These are phyloP conservation scores for Marcusenius ussheri DNA, from an alignment of 2,113 vertebrate genomes.

Conservation along the genomic window DNA sequence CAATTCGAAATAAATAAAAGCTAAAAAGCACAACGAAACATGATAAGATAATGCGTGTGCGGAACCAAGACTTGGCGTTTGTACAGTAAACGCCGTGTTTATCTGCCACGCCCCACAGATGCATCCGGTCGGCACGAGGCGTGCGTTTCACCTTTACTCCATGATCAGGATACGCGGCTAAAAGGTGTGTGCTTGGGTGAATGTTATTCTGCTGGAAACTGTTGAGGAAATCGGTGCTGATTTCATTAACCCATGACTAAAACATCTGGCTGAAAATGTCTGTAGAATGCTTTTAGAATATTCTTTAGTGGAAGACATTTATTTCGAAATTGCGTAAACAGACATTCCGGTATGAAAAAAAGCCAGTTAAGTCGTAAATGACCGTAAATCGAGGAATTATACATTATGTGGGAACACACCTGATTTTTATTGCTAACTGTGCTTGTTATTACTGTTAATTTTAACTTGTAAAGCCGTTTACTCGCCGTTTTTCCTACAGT, in stretches of 20 bases:
- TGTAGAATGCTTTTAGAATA: background rate
- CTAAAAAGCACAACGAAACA: background rate
- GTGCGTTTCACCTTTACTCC: background rate
- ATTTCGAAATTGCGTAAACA: background rate
- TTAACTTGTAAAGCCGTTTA: background rate
- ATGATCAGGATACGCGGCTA: background rate
- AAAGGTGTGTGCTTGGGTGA: background rate
- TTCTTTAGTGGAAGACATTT: background rate
- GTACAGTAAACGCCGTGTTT: background rate
- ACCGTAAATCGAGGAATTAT: background rate
- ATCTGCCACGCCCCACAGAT: background rate
- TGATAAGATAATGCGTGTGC: background rate
- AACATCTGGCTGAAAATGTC: background rate
- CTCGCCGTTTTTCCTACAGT: background rate
- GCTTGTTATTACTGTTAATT: background rate
- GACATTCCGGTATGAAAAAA: background rate
- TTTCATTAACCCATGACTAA: background rate
- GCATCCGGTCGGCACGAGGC: background rate
- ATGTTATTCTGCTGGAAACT: background rate
- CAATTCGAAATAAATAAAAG: background rate
- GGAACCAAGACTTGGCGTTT: background rate
- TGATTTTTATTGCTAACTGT: background rate
- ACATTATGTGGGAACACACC: background rate
- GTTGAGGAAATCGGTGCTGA: background rate
- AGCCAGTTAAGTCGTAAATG: background rate